These are phyloP conservation scores for Agrochola circellaris DNA, from an alignment of 2,888 invertebrate genomes.

Conservation along the genomic window DNA sequence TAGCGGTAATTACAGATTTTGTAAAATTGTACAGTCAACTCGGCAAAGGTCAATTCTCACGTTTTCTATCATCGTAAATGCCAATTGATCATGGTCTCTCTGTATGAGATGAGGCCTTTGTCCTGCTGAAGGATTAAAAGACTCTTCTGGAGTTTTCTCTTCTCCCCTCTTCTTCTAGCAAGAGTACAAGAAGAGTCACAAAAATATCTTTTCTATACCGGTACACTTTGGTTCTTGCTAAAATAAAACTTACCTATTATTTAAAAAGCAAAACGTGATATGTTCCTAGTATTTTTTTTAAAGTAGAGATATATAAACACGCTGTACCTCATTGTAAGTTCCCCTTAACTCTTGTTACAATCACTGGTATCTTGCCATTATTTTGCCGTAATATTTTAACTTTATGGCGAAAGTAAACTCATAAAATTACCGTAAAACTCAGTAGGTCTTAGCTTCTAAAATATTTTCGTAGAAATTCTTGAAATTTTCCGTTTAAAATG, in stretches of 20 bases:
- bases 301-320: slow-evolving; percentile 47
- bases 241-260: background rate
- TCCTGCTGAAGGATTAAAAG: background rate
- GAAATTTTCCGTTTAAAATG: slow-evolving; percentile 23
- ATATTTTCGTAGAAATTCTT: slow-evolving; percentile 30
- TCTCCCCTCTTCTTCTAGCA: background rate
- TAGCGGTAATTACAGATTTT: background rate
- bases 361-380: slow-evolving; percentile 39
- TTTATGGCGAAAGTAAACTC: slow-evolving; percentile 56
- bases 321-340: background rate
- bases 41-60: background rate
- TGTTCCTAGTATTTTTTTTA: background rate
- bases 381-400: slow-evolving; percentile 44
- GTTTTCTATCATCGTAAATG: background rate
- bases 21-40: background rate
- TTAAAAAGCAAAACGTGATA: background rate
- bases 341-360: slow-evolving; percentile 38
- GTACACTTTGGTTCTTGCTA: background rate
- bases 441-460: background rate
- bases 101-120: background rate
- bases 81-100: background rate
- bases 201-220: background rate
- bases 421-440: slow-evolving; percentile 45
- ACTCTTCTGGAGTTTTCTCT: background rate
- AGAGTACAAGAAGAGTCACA: background rate